Evolutionary conservation across 2,888 invertebrate species (phyloP), one percentile per base, ranked within the genome.

Genomic region (Teleiodes luculella): DNA sequence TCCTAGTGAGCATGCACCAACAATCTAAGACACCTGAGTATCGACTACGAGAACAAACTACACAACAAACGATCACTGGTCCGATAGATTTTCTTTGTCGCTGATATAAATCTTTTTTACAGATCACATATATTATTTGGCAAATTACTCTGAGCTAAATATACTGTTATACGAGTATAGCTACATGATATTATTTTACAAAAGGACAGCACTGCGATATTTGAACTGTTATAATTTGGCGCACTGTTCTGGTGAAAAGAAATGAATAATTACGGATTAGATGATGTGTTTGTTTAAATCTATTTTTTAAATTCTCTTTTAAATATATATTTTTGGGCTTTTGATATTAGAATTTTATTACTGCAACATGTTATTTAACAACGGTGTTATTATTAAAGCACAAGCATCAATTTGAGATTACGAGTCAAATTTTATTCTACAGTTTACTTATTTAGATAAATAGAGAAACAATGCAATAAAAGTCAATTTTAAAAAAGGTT

Each of bases 101-200:
- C 64, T 68, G 71, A 72, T 71, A 68, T 65, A 74, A 57, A 52
- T 55, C 53, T 73, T 69, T 64, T 72, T 81, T 84, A 86, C 75
- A 72, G 75, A 87, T 87, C 85, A 87, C 84, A 87, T 79, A 74
- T 76, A 48, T 70, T 76, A 79, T 86, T 88, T 88, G 87, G 87
- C 87, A 85, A 85, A 83, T 81, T 70, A 70, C 73, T 72, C 72
- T 82, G 80, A 83, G 78, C 80, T 80, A 67, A 78, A 53, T 51
- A 41, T 28, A 49, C 14, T 49, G 14, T 49, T 37, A 37, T 43
- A 41, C n/a, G 24, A 24, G 6, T 24, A 24, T 43, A 4, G 43
- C 24, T 43, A 43, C 11, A 43, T 14, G 18, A 39, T 6, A 39
- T n/a, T 24, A 24, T 10, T 24, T 43, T 24, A 28, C 43, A 43